These are phyloP conservation scores for Leuctra nigra DNA, from an alignment of 2,888 invertebrate species.

Conservation along the genomic window DNA sequence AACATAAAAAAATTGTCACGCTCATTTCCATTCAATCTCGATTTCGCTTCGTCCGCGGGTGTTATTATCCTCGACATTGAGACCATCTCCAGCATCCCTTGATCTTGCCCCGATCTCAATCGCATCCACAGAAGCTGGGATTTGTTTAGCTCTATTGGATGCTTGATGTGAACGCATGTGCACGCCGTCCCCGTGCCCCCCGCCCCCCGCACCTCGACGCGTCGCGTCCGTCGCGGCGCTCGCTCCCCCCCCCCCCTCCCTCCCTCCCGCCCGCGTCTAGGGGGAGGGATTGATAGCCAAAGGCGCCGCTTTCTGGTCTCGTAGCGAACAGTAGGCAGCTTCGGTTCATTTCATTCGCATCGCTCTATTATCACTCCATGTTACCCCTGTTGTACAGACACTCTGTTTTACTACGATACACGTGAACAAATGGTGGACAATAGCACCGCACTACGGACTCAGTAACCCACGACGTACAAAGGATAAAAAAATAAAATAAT, in stretches of 20 bases:
- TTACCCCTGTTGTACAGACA: background rate
- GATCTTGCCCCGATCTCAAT: background rate
- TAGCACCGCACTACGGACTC: too few species aligned
- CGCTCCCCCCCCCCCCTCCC: background rate
- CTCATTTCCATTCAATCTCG: background rate
- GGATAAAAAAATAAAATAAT: too few species aligned
- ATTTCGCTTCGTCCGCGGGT: background rate
- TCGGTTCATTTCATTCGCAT: conserved; percentile 26
- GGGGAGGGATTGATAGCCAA: conserved; percentile 5
- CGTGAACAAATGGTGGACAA: too few species aligned
- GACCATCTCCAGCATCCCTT: background rate
- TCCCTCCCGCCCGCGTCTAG: background rate
- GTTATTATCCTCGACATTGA: background rate
- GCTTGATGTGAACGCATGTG: background rate
- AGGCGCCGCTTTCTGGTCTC: conserved; percentile 11
- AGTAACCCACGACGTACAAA: too few species aligned
- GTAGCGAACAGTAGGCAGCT: conserved; percentile 24
- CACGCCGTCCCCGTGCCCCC: background rate
- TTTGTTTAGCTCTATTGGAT: too few species aligned
- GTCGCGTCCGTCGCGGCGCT: background rate
- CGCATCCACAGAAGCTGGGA: too few species aligned
- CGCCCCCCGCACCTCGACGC: background rate
- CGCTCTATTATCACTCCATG: conserved; percentile 5
- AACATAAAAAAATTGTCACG: too few species aligned
- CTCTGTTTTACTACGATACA: conserved; percentile 3